Evolutionary conservation across 1,140 invertebrate genomes (phyloP), one percentile per base, ranked within the genome.

Genomic region (Ptiloglossa arizonensis): DNA sequence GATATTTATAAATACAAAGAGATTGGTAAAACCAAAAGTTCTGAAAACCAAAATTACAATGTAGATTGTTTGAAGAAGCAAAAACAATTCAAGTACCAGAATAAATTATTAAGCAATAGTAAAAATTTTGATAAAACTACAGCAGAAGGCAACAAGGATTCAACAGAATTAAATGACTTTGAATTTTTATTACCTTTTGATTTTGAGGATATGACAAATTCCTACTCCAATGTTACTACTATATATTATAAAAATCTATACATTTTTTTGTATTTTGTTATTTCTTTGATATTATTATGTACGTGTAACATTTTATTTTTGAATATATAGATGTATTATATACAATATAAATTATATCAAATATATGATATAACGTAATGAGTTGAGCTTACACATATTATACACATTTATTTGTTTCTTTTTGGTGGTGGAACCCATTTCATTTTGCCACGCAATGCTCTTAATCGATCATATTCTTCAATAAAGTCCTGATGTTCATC

Each of bases 401-500:
- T 17, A 66, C 32, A 60, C 59, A 11, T 38, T 57, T 68, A 71
- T 82, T 44, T 4, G 32, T 82, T 71, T 48, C 67, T 79, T 17
- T 19, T 54, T 11, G 0, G 9, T 52, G 80, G 73, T 29, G 76
- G 15, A 69, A 82, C 5, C 76, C 80, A 86, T 35, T 68, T 82
- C 0, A 17, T 27, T 67, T 98, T 98, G 22, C 97, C 98, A 73
- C 97, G 92, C 19, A 98, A 93, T 66, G 93, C 95, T 81, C 96
- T 93, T 71, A 97, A 92, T 74, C 97, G 93, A 75, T 94, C 94
- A 95, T 97, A 97, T 91, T 98, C 97, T 54, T 99, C 97, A 80
- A 95, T 96, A 86, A 98, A 98, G 93, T 98, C 98, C 90, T 95
- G 90, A 93, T 98, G 98, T 89, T 98, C 97, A 92, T 98, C 97